A percentile compares a stretch with the other conserved stretches of the same genome.
Conservation (phyloP, 2,888 invertebrate genomes). For the Phytoseiulus persimilis region DNA sequence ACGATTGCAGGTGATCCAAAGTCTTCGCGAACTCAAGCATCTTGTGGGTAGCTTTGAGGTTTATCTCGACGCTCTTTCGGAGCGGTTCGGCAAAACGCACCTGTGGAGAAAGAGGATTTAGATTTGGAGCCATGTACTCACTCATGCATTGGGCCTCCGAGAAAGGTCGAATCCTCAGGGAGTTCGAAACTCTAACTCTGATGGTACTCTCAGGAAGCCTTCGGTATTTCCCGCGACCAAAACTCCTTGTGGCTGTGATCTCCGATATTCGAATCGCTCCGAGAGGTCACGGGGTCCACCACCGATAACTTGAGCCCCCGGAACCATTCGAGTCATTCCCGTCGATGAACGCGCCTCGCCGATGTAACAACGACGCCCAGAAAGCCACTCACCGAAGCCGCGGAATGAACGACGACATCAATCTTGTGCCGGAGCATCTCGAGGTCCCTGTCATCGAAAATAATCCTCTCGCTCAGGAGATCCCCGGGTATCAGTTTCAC, state of each 20-base stretch:
- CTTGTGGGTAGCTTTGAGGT: constrained; percentile 41
- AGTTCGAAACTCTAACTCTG: too few relatives aligned
- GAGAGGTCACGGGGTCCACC: too few relatives aligned
- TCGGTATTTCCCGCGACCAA: too few relatives aligned
- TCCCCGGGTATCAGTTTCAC: constrained; percentile 67
- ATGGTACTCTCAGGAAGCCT: too few relatives aligned
- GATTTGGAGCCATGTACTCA: too few relatives aligned
- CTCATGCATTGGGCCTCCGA: too few relatives aligned
- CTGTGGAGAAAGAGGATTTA: neutral
- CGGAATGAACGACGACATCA: constrained; percentile 78
- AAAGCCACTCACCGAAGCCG: constrained; percentile 72
- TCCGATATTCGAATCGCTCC: too few relatives aligned
- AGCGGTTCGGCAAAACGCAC: neutral
- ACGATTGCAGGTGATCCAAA: constrained; percentile 51
- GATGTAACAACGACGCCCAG: too few relatives aligned
- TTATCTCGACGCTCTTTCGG: constrained; percentile 56
- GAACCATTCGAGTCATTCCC: too few relatives aligned
- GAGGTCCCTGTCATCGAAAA: constrained; percentile 55
- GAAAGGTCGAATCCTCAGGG: too few relatives aligned
- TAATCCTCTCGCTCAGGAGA: constrained; percentile 68
- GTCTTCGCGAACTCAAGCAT: constrained; percentile 40
- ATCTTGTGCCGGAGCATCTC: constrained; percentile 60
- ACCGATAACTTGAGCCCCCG: too few relatives aligned
- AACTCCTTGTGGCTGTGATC: neutral
- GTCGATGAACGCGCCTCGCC: too few relatives aligned